Evolutionary conservation across 2,888 invertebrate species (phyloP).

Genomic region (Isotomurus palustris): DNA sequence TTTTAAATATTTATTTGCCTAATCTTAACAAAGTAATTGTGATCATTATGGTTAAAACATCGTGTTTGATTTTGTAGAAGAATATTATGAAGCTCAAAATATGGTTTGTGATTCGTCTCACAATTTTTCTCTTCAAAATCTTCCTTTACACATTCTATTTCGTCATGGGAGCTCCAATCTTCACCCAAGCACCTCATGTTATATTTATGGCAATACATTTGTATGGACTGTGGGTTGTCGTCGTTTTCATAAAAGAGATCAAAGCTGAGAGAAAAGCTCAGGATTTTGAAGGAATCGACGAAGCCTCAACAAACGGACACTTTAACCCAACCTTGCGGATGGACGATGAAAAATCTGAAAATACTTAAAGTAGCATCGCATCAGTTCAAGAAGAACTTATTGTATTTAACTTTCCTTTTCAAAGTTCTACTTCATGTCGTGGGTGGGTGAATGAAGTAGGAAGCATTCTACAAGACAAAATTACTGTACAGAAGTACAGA

Average conservation of each 20-base stretch:
- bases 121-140: slow-evolving; percentile 25
- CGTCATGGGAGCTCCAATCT: slow-evolving; percentile 18
- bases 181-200: slow-evolving; percentile 31
- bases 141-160: slow-evolving; percentile 30
- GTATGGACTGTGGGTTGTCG: slow-evolving; percentile 36
- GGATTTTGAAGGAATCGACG: not conserved
- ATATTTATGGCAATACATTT: slow-evolving; percentile 29
- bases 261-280: slow-evolving; percentile 5
- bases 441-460: too few relatives aligned
- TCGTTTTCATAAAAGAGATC: slow-evolving; percentile 28
- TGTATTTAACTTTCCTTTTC: not conserved
- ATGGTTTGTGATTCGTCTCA: slow-evolving; percentile 34
- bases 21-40: not conserved
- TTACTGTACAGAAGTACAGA: too few relatives aligned
- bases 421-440: too few relatives aligned
- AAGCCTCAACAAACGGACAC: not conserved
- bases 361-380: not conserved
- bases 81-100: slow-evolving; percentile 22
- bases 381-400: not conserved
- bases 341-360: too few relatives aligned
- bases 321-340: too few relatives aligned
- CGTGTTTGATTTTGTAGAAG: slow-evolving; percentile 25
- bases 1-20: not conserved
- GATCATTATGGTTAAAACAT: not conserved
- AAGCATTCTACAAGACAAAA: too few relatives aligned